These are phyloP conservation scores for Daboia siamensis DNA, from an alignment of 2,113 vertebrate species.

Conservation along the genomic window DNA sequence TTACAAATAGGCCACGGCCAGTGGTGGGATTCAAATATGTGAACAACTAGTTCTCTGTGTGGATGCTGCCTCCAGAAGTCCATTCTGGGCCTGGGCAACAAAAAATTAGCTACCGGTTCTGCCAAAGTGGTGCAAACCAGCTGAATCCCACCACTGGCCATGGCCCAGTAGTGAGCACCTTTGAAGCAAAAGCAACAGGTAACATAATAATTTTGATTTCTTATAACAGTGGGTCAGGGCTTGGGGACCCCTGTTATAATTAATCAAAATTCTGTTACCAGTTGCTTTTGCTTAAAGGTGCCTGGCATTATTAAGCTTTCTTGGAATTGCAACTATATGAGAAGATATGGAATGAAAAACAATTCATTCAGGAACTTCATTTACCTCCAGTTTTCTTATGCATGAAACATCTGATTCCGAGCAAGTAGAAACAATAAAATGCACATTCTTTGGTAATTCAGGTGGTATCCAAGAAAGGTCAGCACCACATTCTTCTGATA, in stretches of 20 bases:
- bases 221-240: neutral
- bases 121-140: too few relatives aligned
- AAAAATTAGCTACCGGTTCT: too few relatives aligned
- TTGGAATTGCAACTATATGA: neutral
- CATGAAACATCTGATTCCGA: constrained; percentile 39
- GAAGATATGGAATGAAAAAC: neutral
- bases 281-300: neutral
- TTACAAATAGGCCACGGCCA: neutral
- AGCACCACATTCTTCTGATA: constrained; percentile 61
- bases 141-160: neutral
- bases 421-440: constrained; percentile 61
- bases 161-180: neutral
- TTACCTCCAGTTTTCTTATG: constrained; percentile 57
- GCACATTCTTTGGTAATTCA: constrained; percentile 57
- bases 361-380: neutral
- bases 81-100: too few relatives aligned
- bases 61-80: too few relatives aligned
- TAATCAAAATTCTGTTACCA: neutral
- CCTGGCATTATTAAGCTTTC: neutral
- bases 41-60: too few relatives aligned
- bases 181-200: neutral
- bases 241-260: neutral
- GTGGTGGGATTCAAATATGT: too few relatives aligned
- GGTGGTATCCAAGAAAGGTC: constrained; percentile 65
- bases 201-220: neutral